These are phyloP conservation scores for Thamnaconus septentrionalis DNA, from an alignment of 2,113 vertebrate genomes.

Conservation along the genomic window DNA sequence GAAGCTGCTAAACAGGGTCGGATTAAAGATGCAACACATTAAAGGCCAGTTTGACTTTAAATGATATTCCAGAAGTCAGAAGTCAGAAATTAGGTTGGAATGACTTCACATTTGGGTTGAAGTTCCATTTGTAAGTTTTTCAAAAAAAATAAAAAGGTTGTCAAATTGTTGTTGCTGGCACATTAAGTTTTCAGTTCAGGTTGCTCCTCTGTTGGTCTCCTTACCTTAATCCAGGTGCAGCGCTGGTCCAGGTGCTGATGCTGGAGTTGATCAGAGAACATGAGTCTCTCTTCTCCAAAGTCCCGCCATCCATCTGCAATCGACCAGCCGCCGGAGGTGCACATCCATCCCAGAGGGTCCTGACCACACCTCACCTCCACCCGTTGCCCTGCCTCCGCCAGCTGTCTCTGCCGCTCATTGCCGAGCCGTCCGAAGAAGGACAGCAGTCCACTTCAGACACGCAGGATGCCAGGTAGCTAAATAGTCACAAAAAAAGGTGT, in stretches of 20 bases:
- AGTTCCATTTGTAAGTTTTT: too few species aligned
- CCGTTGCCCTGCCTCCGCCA: slow-evolving; percentile 60
- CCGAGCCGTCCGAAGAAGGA: slow-evolving; percentile 31
- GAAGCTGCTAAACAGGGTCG: too few species aligned
- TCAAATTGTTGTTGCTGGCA: too few species aligned
- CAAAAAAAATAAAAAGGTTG: too few species aligned
- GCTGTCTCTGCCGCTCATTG: slow-evolving; percentile 69
- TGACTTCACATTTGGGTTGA: too few species aligned
- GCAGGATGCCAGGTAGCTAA: slow-evolving; percentile 39
- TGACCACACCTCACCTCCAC: slow-evolving; percentile 40
- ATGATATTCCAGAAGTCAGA: too few species aligned
- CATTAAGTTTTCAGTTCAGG: too few species aligned
- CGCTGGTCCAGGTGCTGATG: slow-evolving; percentile 65
- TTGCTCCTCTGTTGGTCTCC: neutral
- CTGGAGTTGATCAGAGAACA: slow-evolving; percentile 67
- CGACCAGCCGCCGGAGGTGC: slow-evolving; percentile 22
- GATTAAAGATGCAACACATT: too few species aligned
- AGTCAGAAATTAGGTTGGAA: too few species aligned
- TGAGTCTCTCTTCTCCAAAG: slow-evolving; percentile 65
- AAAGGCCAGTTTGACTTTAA: too few species aligned
- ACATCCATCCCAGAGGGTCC: slow-evolving; percentile 14
- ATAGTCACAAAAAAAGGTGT: too few species aligned
- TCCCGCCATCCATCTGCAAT: slow-evolving; percentile 25
- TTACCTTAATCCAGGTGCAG: slow-evolving; percentile 55
- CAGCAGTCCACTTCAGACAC: slow-evolving; percentile 12